These are phyloP conservation scores for Trissolcus japonicus DNA, from an alignment of 2,888 invertebrate species.

Conservation along the genomic window DNA sequence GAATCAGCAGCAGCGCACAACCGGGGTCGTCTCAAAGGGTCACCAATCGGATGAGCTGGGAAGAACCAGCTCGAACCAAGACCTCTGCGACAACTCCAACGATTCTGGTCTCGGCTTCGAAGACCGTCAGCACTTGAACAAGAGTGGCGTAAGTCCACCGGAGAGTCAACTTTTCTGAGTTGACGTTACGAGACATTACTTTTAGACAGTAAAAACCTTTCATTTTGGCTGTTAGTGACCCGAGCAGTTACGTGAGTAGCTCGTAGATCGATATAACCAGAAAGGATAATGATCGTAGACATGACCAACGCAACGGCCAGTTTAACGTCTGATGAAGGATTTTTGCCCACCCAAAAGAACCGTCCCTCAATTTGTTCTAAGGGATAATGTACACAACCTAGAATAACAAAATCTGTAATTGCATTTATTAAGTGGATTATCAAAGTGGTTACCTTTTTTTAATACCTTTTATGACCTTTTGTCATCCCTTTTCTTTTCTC, in stretches of 20 bases:
- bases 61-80: slow-evolving; percentile 75
- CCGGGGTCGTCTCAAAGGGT: slow-evolving; percentile 75
- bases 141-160: slow-evolving; percentile 53
- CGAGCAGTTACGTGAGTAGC: slow-evolving; percentile 2
- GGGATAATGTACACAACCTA: too few relatives aligned
- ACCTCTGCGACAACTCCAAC: slow-evolving; percentile 90
- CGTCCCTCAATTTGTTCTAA: too few relatives aligned
- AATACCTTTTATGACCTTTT: too few relatives aligned
- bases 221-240: too few relatives aligned
- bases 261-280: slow-evolving; percentile 23
- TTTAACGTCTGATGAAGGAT: slow-evolving; percentile 31
- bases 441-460: too few relatives aligned
- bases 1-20: slow-evolving; percentile 68
- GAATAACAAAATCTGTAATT: too few relatives aligned
- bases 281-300: slow-evolving; percentile 40
- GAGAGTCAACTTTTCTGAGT: not conserved
- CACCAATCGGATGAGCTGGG: slow-evolving; percentile 78
- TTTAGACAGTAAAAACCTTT: not conserved
- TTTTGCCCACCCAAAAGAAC: too few relatives aligned
- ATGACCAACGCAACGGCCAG: slow-evolving; percentile 49
- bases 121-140: slow-evolving; percentile 81
- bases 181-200: not conserved
- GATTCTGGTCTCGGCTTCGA: slow-evolving; percentile 93
- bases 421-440: too few relatives aligned
- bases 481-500: too few relatives aligned